These are phyloP conservation scores for Sylvicapra grimmia DNA, from an alignment of 2,113 vertebrate genomes.

Conservation along the genomic window DNA sequence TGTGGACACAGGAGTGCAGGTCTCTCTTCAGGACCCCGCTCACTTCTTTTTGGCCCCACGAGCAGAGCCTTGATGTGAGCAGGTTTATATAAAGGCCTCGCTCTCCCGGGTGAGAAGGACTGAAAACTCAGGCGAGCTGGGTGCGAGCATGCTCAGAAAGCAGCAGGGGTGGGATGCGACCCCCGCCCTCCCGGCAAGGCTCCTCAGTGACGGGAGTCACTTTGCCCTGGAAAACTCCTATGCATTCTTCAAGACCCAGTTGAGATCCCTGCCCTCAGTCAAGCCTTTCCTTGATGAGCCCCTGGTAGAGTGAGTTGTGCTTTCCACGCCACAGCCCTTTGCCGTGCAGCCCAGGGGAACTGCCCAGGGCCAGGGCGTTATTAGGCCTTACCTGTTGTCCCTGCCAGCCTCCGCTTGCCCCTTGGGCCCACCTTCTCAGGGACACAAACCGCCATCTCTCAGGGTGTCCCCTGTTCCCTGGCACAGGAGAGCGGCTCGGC, in stretches of 20 bases:
- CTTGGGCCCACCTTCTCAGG: no score
- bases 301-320: no score
- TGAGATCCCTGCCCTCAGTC: not conserved
- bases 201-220: accelerated
- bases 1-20: accelerated
- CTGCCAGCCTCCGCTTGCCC: accelerated
- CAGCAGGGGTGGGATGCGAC: not conserved
- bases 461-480: not conserved
- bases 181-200: not conserved
- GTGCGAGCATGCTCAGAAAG: accelerated
- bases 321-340: not conserved
- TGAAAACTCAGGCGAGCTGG: accelerated
- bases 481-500: no score
- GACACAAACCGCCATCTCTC: accelerated
- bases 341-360: not conserved
- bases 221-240: not conserved
- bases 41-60: accelerated
- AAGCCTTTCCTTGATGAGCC: not conserved
- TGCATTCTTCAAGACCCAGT: not conserved
- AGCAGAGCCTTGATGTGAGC: not conserved
- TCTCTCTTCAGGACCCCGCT: accelerated
- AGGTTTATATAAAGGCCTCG: accelerated
- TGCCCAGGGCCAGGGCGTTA: accelerated
- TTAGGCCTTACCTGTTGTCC: not conserved
- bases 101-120: not conserved